These are phyloP conservation scores for Drosophila sechellia DNA, from an alignment of 1,140 invertebrate species.

Conservation along the genomic window DNA sequence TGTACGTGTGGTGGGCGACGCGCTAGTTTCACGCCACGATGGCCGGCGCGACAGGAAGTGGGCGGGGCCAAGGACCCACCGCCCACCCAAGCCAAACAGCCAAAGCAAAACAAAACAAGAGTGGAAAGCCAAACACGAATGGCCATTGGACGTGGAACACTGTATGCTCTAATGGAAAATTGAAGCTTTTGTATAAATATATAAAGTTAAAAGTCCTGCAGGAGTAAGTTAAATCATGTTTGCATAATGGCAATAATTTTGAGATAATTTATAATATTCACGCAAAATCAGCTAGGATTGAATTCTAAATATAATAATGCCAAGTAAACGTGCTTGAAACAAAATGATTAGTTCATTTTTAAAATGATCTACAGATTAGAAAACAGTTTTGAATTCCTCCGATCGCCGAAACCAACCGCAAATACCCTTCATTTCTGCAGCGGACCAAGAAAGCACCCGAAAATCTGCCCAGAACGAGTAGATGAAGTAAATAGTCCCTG, in stretches of 20 bases:
- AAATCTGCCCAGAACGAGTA: constrained; percentile 22
- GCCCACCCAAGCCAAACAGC: constrained; percentile 31
- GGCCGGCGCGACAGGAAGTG: constrained; percentile 47
- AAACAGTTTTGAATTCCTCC: too few relatives aligned
- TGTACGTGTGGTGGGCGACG: constrained; percentile 62
- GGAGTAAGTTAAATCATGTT: background rate
- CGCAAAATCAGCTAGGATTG: too few relatives aligned
- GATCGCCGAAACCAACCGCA: background rate
- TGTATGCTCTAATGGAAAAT: constrained; percentile 18
- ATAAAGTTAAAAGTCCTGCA: background rate
- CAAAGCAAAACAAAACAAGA: constrained; percentile 53
- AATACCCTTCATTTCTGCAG: constrained; percentile 13
- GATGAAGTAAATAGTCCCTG: constrained; percentile 34
- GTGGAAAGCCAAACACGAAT: constrained; percentile 22
- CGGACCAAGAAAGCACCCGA: background rate
- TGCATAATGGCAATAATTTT: too few relatives aligned
- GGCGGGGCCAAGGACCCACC: constrained; percentile 16
- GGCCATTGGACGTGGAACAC: background rate
- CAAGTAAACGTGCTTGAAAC: too few relatives aligned
- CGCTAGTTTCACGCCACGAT: constrained; percentile 67
- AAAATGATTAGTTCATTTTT: too few relatives aligned
- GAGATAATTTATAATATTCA: too few relatives aligned
- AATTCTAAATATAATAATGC: too few relatives aligned
- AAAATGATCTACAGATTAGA: too few relatives aligned
- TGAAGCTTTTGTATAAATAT: too few relatives aligned